A percentile compares a stretch with the other conserved stretches of the same genome.
phyloP scores from a whole-genome alignment of 2,888 invertebrate species.

The Drosophila melanosoma region DNA sequence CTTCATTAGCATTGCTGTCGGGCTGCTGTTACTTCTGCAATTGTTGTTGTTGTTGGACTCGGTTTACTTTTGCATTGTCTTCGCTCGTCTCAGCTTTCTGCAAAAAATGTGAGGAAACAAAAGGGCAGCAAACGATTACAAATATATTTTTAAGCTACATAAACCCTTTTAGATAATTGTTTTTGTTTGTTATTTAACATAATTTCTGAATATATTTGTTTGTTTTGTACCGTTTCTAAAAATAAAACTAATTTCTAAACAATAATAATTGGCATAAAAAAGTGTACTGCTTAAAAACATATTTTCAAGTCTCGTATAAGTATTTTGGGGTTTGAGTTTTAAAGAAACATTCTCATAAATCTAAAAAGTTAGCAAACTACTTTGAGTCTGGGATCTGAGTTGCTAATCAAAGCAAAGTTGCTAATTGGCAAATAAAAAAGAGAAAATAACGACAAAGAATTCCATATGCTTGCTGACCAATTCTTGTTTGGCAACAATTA shows the following conservation, averaged over 20 bases:
- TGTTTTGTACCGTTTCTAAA: too few species aligned
- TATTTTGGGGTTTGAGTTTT: background rate
- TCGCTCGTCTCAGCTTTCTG: slow-evolving; percentile 70
- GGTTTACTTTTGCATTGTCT: slow-evolving; percentile 71
- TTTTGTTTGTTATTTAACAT: too few species aligned
- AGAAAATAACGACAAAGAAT: slow-evolving; percentile 21
- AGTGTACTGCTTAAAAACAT: background rate
- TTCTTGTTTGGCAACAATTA: background rate
- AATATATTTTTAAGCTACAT: slow-evolving; percentile 13
- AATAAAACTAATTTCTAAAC: background rate
- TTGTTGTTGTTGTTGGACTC: slow-evolving; percentile 38
- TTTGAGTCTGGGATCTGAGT: slow-evolving; percentile 15
- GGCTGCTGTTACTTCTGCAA: slow-evolving; percentile 7
- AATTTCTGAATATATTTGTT: too few species aligned
- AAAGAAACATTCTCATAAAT: background rate
- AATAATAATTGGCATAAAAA: background rate
- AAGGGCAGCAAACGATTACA: slow-evolving; percentile 58
- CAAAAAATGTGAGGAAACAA: slow-evolving; percentile 64
- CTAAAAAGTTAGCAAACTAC: background rate
- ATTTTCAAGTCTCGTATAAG: background rate
- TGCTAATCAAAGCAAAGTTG: slow-evolving; percentile 41
- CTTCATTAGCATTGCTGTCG: slow-evolving; percentile 54
- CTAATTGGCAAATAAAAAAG: slow-evolving; percentile 23
- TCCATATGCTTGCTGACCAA: background rate
- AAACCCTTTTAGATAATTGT: background rate